Evolutionary conservation across 2,888 invertebrate genomes (phyloP).

Genomic region (Deilephila porcellus): DNA sequence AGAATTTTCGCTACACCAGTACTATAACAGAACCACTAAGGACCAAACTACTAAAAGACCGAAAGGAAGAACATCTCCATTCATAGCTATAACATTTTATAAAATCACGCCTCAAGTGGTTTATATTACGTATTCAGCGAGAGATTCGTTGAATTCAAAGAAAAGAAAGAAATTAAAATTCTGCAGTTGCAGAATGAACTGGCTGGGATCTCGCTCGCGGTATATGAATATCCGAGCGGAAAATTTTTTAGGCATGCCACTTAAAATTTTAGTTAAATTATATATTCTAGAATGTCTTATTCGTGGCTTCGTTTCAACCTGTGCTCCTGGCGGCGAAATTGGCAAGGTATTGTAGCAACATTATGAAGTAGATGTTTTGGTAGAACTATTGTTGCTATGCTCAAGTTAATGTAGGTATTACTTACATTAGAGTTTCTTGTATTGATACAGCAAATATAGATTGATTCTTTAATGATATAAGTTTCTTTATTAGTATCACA

Average conservation of each 20-base stretch:
- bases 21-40: not conserved
- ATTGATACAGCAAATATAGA: too few species aligned
- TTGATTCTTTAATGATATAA: too few species aligned
- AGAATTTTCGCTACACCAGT: not conserved
- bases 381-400: not conserved
- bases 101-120: conserved; percentile 55
- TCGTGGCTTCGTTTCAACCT: conserved; percentile 4
- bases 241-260: conserved; percentile 13
- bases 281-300: conserved; percentile 8
- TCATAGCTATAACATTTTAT: conserved; percentile 44
- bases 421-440: not conserved
- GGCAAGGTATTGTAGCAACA: not conserved
- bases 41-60: not conserved
- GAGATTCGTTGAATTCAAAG: conserved; percentile 55
- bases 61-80: not conserved
- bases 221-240: conserved; percentile 10
- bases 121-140: conserved; percentile 60
- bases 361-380: not conserved
- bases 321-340: not conserved
- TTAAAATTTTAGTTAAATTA: conserved; percentile 6
- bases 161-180: conserved; percentile 70
- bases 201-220: conserved; percentile 49
- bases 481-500: too few species aligned
- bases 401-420: not conserved
- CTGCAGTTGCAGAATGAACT: conserved; percentile 60